Evolutionary conservation across 2,797 vertebrate species (phyloP), one percentile per base, ranked within the genome.

Genomic region (Borostomias antarcticus): DNA sequence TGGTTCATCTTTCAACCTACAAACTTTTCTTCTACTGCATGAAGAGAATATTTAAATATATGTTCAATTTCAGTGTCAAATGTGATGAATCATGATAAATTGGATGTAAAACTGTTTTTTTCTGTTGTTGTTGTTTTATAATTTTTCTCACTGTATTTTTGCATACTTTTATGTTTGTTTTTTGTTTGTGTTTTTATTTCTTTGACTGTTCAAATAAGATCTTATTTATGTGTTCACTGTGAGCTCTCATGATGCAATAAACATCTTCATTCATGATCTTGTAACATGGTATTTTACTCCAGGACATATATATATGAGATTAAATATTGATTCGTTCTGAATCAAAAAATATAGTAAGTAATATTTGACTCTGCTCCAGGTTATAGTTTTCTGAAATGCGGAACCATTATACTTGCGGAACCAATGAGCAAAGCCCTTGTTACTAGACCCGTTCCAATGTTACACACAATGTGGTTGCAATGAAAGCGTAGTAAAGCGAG

Each of bases 1-100:
- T 82, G 71, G 71, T 76, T 73, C 61, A 0, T 0, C 5, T 81
- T 80, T 65, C 8, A 76, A 1, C 1, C 4, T 21, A 5, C 3
- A 17, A 19, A 56, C 6, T 19, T 69, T 0, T 23, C 5, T 45
- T 17, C 40, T n/a, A 17, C 40, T 45, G 17, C 13, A 45, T 45
- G 3, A 45, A 5, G 40, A 4, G 40, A 15, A n/a, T 45, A n/a
- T 50, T 60, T 62, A 62, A 61, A 61, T 61, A 40, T 37, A 8
- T 37, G n/a, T 37, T 2, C 5, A 37, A 37, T 37, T 35, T 35
- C 32, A 35, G 32, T 35, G 4, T 4, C 9, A 8, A 43, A 10
- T 40, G 9, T 17, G 5, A 43, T 43, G 3, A 17, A 3, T 43
- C 17, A 43, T 43, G 11, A 40, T 40, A 15, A 2, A 40, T 40